These are phyloP conservation scores for Campoplex capitator DNA, from an alignment of 2,888 invertebrate genomes.

Conservation along the genomic window DNA sequence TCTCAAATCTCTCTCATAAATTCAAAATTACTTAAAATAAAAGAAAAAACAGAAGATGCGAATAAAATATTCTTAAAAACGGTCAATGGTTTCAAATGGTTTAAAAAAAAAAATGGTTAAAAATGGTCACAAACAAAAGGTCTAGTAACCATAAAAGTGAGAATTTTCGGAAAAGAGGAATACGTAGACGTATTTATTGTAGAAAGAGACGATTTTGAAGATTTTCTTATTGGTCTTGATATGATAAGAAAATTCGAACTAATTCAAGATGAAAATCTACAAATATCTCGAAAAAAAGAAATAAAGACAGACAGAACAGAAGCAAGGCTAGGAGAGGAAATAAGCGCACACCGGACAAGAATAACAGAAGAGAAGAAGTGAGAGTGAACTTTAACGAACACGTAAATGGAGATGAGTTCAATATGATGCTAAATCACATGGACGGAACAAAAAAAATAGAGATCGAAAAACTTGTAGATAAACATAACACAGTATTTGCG, in stretches of 20 bases:
- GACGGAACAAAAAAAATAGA: conserved; percentile 30
- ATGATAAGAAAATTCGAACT: conserved; percentile 57
- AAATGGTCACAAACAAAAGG: conserved; percentile 65
- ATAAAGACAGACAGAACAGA: conserved; percentile 46
- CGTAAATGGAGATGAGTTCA: conserved; percentile 52
- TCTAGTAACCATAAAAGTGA: conserved; percentile 68
- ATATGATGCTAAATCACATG: conserved; percentile 47
- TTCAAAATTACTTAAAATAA: conserved; percentile 66
- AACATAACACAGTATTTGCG: too few relatives aligned
- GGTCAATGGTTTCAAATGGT: conserved; percentile 55
- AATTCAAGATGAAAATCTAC: conserved; percentile 63
- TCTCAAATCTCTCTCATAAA: conserved; percentile 70
- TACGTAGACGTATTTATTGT: conserved; percentile 66
- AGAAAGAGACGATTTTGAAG: conserved; percentile 66
- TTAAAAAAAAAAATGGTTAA: too few relatives aligned
- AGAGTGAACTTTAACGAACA: conserved; percentile 61
- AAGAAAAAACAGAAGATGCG: conserved; percentile 59
- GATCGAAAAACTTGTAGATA: too few relatives aligned
- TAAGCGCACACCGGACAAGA: conserved; percentile 45
- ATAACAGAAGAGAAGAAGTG: conserved; percentile 45
- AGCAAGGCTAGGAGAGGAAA: conserved; percentile 36
- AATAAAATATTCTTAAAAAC: conserved; percentile 58
- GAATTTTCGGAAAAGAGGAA: conserved; percentile 69
- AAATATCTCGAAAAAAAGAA: conserved; percentile 60
- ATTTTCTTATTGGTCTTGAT: conserved; percentile 64